Base-by-base conservation (phyloP, 2,888 invertebrate genomes). In the Andrena fulva region DNA sequence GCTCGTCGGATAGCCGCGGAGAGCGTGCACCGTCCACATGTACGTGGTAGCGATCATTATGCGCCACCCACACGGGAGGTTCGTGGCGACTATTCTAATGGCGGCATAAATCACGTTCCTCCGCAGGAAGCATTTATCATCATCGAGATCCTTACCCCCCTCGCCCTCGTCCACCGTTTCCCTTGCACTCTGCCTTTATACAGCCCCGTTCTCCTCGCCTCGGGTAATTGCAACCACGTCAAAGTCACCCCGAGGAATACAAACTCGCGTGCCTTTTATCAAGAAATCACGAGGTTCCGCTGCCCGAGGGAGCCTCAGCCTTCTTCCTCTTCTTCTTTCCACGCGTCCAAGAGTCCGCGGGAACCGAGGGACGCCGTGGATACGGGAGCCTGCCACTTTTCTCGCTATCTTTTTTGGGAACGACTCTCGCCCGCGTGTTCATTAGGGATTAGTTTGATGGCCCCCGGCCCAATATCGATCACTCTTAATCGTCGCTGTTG, bases 51-150 rank as follows among this genome's bases (percentile, higher is more conserved):
- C 86, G 84, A 89, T 90, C 86, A 88, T 90, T 87, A 90, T 89
- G 87, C 83, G 83, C 88, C 91, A 88, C 91, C 91, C 88, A 91
- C 91, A 74, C 73, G 77, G 84, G 77, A 85, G 86, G 85, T 90
- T 84, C 84, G 80, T 48, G 81, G 85, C 87, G 87, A 88, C 87
- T 87, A 90, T 89, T 91, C 90, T 90, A 92, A 92, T 90, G 90
- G 90, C 85, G 85, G 85, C 87, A 92, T 92, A 92, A 92, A 92
- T 92, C 90, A 92, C 87, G 82, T 74, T 85, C 59, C 84, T 60
- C 76, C 78, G 78, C 87, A 88, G 87, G 90, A 90, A 89, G 88
- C 89, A 89, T 90, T 92, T 90, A 91, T 92, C 92, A 90, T 91
- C 87, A 91, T 91, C 90, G 89, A 85, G 86, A 90, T 89, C 85